phyloP scores from a whole-genome alignment of 2,797 vertebrate species.

The Trachurus trachurus region DNA sequence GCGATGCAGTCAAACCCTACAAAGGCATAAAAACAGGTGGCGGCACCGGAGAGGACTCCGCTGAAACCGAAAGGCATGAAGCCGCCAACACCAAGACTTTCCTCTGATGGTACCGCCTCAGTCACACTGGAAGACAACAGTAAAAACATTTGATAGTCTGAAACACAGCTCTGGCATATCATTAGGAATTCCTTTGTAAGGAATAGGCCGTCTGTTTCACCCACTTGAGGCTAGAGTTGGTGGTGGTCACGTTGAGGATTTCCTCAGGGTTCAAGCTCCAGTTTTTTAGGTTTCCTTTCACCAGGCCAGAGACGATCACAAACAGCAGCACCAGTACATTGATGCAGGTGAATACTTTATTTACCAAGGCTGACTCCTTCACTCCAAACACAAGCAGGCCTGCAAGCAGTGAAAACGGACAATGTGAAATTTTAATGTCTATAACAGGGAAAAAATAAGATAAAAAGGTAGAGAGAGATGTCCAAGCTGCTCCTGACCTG shows the following conservation, averaged over 20 bases:
- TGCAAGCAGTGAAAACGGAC: constrained; percentile 55
- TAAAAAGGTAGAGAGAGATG: background rate
- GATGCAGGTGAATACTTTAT: constrained; percentile 95
- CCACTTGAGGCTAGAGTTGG: constrained; percentile 82
- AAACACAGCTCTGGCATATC: background rate
- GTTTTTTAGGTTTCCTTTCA: constrained; percentile 92
- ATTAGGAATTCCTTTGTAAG: too few relatives aligned
- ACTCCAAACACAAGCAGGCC: constrained; percentile 93
- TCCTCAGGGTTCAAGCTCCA: constrained; percentile 89
- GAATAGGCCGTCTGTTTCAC: constrained; percentile 52
- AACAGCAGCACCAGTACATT: constrained; percentile 94
- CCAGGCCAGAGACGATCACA: constrained; percentile 92
- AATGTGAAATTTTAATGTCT: background rate
- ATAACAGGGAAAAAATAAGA: background rate
- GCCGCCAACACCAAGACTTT: constrained; percentile 86
- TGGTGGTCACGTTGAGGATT: constrained; percentile 77
- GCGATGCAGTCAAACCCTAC: constrained; percentile 98
- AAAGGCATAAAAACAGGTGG: constrained; percentile 98
- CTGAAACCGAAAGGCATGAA: constrained; percentile 95
- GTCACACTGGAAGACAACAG: constrained; percentile 77
- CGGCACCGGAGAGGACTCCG: constrained; percentile 95
- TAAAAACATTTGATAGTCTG: background rate
- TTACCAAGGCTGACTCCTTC: constrained; percentile 97
- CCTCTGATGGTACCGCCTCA: background rate
- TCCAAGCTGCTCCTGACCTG: constrained; percentile 82